Base-by-base conservation (phyloP, 2,797 vertebrate species). In the Tinamus major region DNA sequence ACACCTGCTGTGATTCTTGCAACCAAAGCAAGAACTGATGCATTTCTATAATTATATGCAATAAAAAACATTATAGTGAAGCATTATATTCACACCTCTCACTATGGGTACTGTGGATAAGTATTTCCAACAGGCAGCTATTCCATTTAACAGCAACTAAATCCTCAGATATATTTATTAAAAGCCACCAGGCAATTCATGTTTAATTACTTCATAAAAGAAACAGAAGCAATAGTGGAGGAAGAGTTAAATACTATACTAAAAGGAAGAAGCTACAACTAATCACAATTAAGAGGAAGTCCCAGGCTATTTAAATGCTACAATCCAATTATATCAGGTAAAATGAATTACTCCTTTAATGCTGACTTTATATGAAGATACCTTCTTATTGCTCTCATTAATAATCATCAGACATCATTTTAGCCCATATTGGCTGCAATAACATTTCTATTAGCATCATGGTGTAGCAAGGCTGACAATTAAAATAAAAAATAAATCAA, bases 361-460 rank as follows among this genome's bases (percentile, higher is more conserved):
- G 98, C 97, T 97, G 97, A 98, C 97, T 98, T 98, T 98, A 98
- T 98, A 98, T 95, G 98, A 98, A 98, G 98, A 98, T 98, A 98
- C 98, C 96, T 97, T 97, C 98, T 99, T 99, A 99, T 99, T 99
- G 98, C 98, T 96, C 98, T 98, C 99, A 98, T 99, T 99, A 99
- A 99, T 99, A 98, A 99, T 98, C 97, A 98, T 98, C 98, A 99
- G 98, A 98, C 98, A 98, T 99, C 98, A 97, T 97, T 97, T 97
- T 98, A 98, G 98, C 94, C 96, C 97, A 98, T 97, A 95, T 93
- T 98, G 98, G 98, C 98, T 98, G 98, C 97, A 97, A 98, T 98
- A 98, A 98, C 97, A 98, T 98, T 99, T 98, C 98, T 98, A 98
- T 98, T 97, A 98, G 98, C 96, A 98, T 98, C 98, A 96, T 96